Evolutionary conservation across 2,888 invertebrate species (phyloP), one percentile per base, ranked within the genome.

Genomic region (Lottia gigantea): DNA sequence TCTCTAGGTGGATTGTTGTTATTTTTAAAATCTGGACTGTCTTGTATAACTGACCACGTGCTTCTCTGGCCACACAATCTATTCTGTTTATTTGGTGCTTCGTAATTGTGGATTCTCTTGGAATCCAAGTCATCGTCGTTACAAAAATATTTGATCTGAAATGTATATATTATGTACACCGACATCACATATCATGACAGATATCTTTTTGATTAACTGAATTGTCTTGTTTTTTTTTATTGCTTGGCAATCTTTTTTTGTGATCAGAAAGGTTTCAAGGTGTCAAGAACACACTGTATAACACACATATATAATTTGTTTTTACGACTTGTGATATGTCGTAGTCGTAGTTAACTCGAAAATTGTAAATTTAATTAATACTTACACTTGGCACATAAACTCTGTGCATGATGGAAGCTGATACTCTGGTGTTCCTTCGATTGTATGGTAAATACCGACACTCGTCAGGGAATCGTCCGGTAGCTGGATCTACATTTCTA

Each of bases 81-180:
- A 84, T 92, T 93, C 74, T 93, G 93, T 85, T 92, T 92, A 26
- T 92, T 92, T 0, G 92, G 92, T 0, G 92, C 91, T 73, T 91
- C 90, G 6, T 89, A 88, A 82, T 92, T 91, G 86, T 93, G 92
- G 49, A 74, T 62, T 6, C 78, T 76, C 8, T 16, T 46, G 8
- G 65, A 62, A 63, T 80, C 73, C 6, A 63, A 62, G 0, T 73
- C 73, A 64, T 76, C 71, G 65, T 91, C 90, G 80, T 92, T 91
- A 84, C 93, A 93, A 83, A 92, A 92, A 85, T 91, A 90, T 8
- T 89, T 90, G 15, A 92, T 90, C 77, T 89, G 70, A 11, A 74
- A 66, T 19, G 66, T 69, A 47, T 15, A 64, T 3, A 40, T n/a
- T n/a, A n/a, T n/a, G n/a, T n/a, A n/a, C n/a, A n/a, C n/a, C n/a